Base-by-base conservation (phyloP, 2,797 vertebrate genomes). In the Chaetophractus vellerosus region DNA sequence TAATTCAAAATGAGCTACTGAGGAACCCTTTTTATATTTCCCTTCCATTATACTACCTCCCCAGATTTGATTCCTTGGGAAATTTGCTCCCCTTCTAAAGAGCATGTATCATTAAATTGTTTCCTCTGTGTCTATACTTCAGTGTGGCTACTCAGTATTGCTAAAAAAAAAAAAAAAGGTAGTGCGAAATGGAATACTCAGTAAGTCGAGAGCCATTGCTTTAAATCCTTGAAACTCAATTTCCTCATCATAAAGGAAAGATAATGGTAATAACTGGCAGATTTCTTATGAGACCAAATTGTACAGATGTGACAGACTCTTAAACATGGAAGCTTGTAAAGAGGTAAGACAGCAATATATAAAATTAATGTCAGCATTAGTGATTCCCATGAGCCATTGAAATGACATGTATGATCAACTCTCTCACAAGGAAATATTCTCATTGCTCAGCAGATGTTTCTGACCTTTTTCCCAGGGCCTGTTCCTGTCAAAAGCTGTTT, bases 401-500 rank as follows among this genome's bases (percentile, higher is more conserved):
- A 93, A 81, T n/a, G 23, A 21, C 55, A 82, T 36, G 5, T 71
- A 8, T 18, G 71, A 59, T 41, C 24, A 93, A 9, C 15, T 59
- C 72, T 93, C 90, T 87, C 72, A 91, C 48, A 94, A 81, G 28
- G 64, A 84, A 84, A 76, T 5, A 79, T 50, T 59, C 16, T 45
- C n/a, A 14, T 14, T 41, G 23, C 57, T 81, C 12, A 48, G 31
- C 59, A 81, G 33, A 71, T 21, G 9, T 78, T 74, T 68, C 78
- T 88, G 23, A 33, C 38, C 69, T 64, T 16, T 28, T 78, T 31
- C 33, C 36, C 45, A 41, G 12, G 45, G 61, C 92, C 19, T 52
- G 36, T 75, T 66, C 59, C 61, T 61, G 11, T 28, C 76, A 76
- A 76, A 16, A 72, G 64, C 38, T 94, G 28, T 93, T 85, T 96